phyloP scores from a whole-genome alignment of 2,797 vertebrate genomes.

The Staurois parvus region DNA sequence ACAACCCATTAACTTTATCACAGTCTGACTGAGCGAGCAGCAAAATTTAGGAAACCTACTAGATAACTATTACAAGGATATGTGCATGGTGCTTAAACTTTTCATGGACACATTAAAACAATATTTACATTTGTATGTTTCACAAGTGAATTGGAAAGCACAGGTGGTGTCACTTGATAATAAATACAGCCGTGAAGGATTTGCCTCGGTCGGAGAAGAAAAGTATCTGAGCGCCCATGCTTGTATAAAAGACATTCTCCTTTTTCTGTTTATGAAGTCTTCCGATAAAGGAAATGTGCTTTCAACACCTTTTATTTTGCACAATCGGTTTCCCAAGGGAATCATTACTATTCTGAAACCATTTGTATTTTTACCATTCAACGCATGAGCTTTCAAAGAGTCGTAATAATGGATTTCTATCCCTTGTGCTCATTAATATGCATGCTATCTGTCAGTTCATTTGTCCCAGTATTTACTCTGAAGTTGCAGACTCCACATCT shows the following conservation, averaged over 20 bases:
- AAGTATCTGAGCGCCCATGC: constrained; percentile 41
- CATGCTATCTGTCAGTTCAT: constrained; percentile 60
- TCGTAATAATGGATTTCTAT: constrained; percentile 67
- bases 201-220: constrained; percentile 28
- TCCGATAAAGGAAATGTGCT: constrained; percentile 54
- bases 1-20: constrained; percentile 52
- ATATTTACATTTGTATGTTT: constrained; percentile 48
- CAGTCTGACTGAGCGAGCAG: constrained; percentile 20
- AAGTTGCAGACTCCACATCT: constrained; percentile 65
- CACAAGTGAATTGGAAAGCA: constrained; percentile 27
- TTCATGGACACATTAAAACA: constrained; percentile 36
- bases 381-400: constrained; percentile 64
- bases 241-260: constrained; percentile 50
- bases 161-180: constrained; percentile 35
- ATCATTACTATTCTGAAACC: constrained; percentile 48
- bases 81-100: constrained; percentile 23
- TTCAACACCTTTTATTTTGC: constrained; percentile 53
- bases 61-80: constrained; percentile 30
- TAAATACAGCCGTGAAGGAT: constrained; percentile 27
- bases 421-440: constrained; percentile 67
- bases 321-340: constrained; percentile 63
- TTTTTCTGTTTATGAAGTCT: constrained; percentile 59
- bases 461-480: constrained; percentile 69
- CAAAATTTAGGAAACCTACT: constrained; percentile 31
- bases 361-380: constrained; percentile 41